Evolutionary conservation across 1,140 invertebrate genomes (phyloP), one percentile per base, ranked within the genome.

Genomic region (Lordiphosa collinella): DNA sequence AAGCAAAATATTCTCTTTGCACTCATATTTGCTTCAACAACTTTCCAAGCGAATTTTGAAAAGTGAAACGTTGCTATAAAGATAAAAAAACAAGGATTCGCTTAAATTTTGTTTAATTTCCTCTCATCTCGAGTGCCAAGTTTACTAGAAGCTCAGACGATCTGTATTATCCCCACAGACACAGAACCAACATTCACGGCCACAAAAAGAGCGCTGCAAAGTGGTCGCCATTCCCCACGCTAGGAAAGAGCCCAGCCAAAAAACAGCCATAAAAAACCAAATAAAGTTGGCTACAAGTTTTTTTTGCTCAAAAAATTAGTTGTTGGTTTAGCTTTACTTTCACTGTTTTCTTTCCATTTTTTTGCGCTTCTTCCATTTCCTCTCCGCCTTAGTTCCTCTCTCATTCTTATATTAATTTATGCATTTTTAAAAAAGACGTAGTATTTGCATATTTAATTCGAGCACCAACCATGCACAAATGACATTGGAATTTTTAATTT

Each of bases 391-490:
- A 44, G 63, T 7, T 25, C 6, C 22, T 25, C 22, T 25, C 22
- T 57, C 64, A 44, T 57, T 62, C 49, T 58, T 61, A 55, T 64
- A 65, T 55, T 75, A 82, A 62, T 70, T 82, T 70, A 70, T 80
- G 63, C 76, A 75, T 66, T 82, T 82, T 70, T 66, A 62, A 46
- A 47, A 48, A 58, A 49, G n/a, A 46, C 38, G 35, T 36, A 22
- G 36, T 48, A 82, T 80, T 82, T 75, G 76, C 76, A 80, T 80
- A 82, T 63, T 75, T 67, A 72, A 86, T 86, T 86, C 44, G 18
- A 25, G 46, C 60, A 61, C 60, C 73, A 63, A 49, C 64, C 66
- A 60, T 48, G 47, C 43, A 58, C 55, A 75, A 80, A 70, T 60
- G 65, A 55, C 57, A 75, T 57, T 70, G 55, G 64, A 71, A 58